Percentiles rank a stretch among this genome's conserved stretches.
Conservation (phyloP, 2,797 vertebrate species). For the Scolopax bukidnonensis region DNA sequence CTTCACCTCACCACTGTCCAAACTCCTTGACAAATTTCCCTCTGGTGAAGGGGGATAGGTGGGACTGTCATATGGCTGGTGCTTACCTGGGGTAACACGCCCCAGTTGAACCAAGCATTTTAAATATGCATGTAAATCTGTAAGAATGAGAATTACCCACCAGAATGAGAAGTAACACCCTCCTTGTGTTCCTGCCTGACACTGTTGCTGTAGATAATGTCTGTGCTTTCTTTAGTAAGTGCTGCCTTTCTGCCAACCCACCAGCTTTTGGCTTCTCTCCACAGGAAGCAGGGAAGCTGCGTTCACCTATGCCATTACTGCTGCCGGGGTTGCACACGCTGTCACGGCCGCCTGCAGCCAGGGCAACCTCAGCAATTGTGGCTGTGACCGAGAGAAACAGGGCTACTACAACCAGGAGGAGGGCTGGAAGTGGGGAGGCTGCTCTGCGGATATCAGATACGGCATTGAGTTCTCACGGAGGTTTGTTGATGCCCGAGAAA, state of each 20-base stretch:
- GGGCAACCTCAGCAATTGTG: slow-evolving; percentile 97
- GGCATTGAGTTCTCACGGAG: slow-evolving; percentile 96
- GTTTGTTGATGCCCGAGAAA: slow-evolving; percentile 97
- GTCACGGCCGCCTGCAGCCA: slow-evolving; percentile 97
- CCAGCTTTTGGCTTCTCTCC: slow-evolving; percentile 69
- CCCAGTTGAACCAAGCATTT: neutral
- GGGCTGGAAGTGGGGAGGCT: slow-evolving; percentile 99
- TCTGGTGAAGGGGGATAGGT: neutral
- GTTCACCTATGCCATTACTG: slow-evolving; percentile 97
- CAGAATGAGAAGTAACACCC: neutral
- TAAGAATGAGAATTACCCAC: neutral
- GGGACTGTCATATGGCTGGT: neutral
- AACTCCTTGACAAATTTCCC: neutral
- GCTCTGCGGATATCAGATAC: slow-evolving; percentile 96
- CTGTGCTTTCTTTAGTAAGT: slow-evolving; percentile 2
- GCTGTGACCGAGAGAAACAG: slow-evolving; percentile 97
- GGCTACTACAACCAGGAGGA: slow-evolving; percentile 96
- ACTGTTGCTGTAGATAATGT: neutral
- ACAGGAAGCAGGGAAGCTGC: slow-evolving; percentile 97
- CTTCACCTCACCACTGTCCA: neutral
- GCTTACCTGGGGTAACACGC: neutral
- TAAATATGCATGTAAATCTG: fast-evolving
- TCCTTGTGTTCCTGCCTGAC: neutral
- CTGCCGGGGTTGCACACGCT: slow-evolving; percentile 94
- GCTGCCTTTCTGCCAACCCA: slow-evolving; percentile 60